Evolutionary conservation across 23 tunicate species (phyloP).

Genomic region (Botrylloides violaceus): DNA sequence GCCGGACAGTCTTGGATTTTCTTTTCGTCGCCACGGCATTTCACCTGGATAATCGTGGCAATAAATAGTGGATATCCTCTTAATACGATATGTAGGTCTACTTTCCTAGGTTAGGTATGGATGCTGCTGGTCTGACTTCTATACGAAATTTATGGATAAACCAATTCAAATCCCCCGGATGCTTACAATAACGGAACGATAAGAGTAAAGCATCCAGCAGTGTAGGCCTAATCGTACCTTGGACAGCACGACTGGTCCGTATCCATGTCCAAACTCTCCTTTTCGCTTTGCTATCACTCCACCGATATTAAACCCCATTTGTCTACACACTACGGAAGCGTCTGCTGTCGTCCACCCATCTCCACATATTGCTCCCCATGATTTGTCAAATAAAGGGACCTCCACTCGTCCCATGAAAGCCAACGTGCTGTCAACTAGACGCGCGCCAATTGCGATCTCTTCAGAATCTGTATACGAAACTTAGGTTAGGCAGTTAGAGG

Average conservation of each 20-base stretch:
- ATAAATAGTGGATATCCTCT: too few species aligned
- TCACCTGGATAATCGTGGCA: too few species aligned
- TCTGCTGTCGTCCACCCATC: conserved; percentile 67
- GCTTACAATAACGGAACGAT: too few species aligned
- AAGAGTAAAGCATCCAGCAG: too few species aligned
- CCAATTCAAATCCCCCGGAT: too few species aligned
- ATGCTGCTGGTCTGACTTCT: too few species aligned
- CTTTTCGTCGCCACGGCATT: conserved; percentile 48
- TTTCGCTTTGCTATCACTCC: conserved; percentile 61
- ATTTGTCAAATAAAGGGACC: conserved; percentile 33
- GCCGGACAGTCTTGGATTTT: conserved; percentile 42
- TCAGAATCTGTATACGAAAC: too few species aligned
- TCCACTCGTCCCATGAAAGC: conserved; percentile 90
- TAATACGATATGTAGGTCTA: too few species aligned
- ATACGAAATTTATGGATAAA: too few species aligned
- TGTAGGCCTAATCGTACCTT: conserved; percentile 40
- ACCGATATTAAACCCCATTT: conserved; percentile 68
- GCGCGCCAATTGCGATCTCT: conserved; percentile 4
- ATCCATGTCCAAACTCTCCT: conserved; percentile 50
- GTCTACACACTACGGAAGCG: conserved; percentile 81
- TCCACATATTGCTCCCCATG: conserved; percentile 87
- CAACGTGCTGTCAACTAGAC: conserved; percentile 55
- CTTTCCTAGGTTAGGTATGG: too few species aligned
- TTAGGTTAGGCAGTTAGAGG: too few species aligned
- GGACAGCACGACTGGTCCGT: conserved; percentile 61